These are phyloP conservation scores for Apoderus coryli DNA, from an alignment of 2,888 invertebrate species.

Conservation along the genomic window DNA sequence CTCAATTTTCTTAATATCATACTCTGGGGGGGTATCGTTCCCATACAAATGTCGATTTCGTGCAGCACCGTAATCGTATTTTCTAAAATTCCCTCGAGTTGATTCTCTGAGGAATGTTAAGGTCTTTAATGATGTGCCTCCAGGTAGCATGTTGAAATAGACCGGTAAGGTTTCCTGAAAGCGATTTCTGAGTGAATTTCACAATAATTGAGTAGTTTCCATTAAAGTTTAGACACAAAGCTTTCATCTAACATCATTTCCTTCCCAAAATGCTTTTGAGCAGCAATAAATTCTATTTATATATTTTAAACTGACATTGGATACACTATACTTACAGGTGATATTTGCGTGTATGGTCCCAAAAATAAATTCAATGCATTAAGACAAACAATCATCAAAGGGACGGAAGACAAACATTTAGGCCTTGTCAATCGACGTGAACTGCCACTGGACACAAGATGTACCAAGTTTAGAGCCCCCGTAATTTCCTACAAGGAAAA, in stretches of 20 bases:
- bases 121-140: slow-evolving; percentile 27
- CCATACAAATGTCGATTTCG: slow-evolving; percentile 37
- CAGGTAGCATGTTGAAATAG: slow-evolving; percentile 27
- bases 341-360: slow-evolving; percentile 27
- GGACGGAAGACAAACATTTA: slow-evolving; percentile 25
- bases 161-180: slow-evolving; percentile 29
- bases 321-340: slow-evolving; percentile 23
- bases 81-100: slow-evolving; percentile 34
- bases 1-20: slow-evolving; percentile 42
- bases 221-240: too few relatives aligned
- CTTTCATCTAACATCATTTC: too few relatives aligned
- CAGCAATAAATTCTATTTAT: background rate
- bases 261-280: background rate
- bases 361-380: slow-evolving; percentile 24
- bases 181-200: slow-evolving; percentile 1
- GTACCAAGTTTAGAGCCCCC: slow-evolving; percentile 24
- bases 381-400: slow-evolving; percentile 25
- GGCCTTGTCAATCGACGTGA: slow-evolving; percentile 21
- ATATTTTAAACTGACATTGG: background rate
- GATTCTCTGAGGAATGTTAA: slow-evolving; percentile 25
- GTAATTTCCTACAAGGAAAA: slow-evolving; percentile 23
- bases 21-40: slow-evolving; percentile 38
- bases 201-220: background rate
- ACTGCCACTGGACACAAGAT: slow-evolving; percentile 22
- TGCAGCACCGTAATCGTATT: slow-evolving; percentile 39